Evolutionary conservation across 2,888 invertebrate species (phyloP).

Genomic region (Stenurella melanura): DNA sequence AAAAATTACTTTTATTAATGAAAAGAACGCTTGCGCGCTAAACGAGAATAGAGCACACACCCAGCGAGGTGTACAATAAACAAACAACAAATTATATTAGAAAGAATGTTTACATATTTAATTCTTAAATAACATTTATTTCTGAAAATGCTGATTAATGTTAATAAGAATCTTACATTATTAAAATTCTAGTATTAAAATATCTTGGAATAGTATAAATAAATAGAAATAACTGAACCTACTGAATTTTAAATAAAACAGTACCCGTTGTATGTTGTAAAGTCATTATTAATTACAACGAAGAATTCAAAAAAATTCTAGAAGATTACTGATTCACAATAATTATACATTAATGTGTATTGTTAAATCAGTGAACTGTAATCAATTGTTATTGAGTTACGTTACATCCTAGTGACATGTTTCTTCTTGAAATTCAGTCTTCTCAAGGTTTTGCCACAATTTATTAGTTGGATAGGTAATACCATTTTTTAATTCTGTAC

Average conservation of each 20-base stretch:
- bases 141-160: background rate
- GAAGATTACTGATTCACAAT: background rate
- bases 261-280: conserved; percentile 1
- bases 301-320: background rate
- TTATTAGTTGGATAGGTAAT: background rate
- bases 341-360: background rate
- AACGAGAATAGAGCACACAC: too few relatives aligned
- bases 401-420: background rate
- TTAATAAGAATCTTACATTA: background rate
- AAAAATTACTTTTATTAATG: too few relatives aligned
- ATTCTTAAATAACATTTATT: background rate
- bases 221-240: background rate
- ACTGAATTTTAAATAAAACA: conserved; percentile 4
- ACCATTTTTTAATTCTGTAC: background rate
- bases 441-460: background rate
- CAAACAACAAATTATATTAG: too few relatives aligned
- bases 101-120: too few relatives aligned
- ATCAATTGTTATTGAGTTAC: background rate
- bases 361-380: background rate
- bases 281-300: background rate
- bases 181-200: background rate
- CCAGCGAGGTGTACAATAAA: too few relatives aligned
- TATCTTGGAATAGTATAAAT: background rate
- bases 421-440: background rate
- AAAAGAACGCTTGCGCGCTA: too few relatives aligned